Evolutionary conservation across 1,140 invertebrate genomes (phyloP).

Genomic region (Asbolus verrucosus): DNA sequence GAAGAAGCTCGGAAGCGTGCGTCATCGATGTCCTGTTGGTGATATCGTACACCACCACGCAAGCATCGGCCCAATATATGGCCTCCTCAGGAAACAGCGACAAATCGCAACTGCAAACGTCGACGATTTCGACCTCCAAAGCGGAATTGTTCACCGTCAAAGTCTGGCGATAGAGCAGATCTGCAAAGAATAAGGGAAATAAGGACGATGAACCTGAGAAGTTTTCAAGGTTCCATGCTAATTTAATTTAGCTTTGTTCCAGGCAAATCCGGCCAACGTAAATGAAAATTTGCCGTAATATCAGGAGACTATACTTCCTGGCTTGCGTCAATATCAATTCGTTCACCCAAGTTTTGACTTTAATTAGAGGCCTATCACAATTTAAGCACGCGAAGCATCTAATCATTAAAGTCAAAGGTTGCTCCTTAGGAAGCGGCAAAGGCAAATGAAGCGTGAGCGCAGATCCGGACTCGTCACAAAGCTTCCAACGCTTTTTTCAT

Average conservation of each 20-base stretch:
- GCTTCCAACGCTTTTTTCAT: too few relatives aligned
- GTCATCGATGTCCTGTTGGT: conserved; percentile 78
- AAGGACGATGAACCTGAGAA: conserved; percentile 37
- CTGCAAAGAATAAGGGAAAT: conserved; percentile 68
- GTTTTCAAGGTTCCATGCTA: conserved; percentile 20
- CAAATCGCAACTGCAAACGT: conserved; percentile 73
- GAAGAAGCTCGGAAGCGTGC: conserved; percentile 74
- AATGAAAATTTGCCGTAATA: conserved; percentile 16
- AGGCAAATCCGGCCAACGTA: conserved; percentile 20
- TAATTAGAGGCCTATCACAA: conserved; percentile 1
- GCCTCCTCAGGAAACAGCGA: conserved; percentile 68
- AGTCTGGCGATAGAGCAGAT: conserved; percentile 81
- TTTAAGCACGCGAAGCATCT: conserved; percentile 6
- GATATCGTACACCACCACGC: conserved; percentile 83
- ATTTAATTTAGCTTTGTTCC: conserved; percentile 24
- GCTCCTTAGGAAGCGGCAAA: neutral
- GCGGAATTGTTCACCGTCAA: conserved; percentile 77
- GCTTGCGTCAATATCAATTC: neutral
- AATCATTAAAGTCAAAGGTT: conserved; percentile 6
- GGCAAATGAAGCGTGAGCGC: neutral
- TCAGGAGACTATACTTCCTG: conserved; percentile 3
- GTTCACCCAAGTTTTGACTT: conserved; percentile 17
- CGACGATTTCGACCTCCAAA: conserved; percentile 82
- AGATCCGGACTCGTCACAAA: too few relatives aligned
- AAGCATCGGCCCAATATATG: conserved; percentile 82